phyloP scores from a whole-genome alignment of 2,113 vertebrate genomes.

The Pseudopipra pipra region DNA sequence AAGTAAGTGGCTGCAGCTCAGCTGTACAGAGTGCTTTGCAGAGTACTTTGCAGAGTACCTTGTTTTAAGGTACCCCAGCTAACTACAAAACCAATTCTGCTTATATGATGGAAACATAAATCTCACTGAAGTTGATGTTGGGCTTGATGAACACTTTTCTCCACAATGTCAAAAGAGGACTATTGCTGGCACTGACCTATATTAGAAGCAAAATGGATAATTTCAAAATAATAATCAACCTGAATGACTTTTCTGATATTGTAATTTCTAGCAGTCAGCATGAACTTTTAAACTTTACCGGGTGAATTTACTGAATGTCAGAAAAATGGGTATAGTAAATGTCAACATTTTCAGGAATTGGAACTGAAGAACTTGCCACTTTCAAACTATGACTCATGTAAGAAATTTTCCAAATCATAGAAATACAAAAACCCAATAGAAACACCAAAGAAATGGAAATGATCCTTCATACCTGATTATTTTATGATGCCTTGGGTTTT shows the following conservation, averaged over 20 bases:
- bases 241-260: neutral
- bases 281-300: neutral
- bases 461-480: neutral
- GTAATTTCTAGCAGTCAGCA: neutral
- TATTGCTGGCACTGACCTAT: neutral
- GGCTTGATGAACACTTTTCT: neutral
- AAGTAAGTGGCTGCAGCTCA: neutral
- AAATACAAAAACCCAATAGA: neutral
- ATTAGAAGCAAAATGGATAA: neutral
- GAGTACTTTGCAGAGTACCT: too few species aligned
- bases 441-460: neutral
- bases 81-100: neutral
- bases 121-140: neutral
- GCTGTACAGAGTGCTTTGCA: neutral
- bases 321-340: neutral
- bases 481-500: neutral
- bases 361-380: neutral
- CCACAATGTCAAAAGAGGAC: neutral
- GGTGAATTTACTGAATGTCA: neutral
- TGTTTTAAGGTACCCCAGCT: neutral
- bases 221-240: neutral
- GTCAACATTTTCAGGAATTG: neutral
- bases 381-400: neutral
- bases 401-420: neutral
- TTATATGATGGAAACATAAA: neutral